phyloP scores from a whole-genome alignment of 2,797 vertebrate species.

The Diplodus puntazzo region DNA sequence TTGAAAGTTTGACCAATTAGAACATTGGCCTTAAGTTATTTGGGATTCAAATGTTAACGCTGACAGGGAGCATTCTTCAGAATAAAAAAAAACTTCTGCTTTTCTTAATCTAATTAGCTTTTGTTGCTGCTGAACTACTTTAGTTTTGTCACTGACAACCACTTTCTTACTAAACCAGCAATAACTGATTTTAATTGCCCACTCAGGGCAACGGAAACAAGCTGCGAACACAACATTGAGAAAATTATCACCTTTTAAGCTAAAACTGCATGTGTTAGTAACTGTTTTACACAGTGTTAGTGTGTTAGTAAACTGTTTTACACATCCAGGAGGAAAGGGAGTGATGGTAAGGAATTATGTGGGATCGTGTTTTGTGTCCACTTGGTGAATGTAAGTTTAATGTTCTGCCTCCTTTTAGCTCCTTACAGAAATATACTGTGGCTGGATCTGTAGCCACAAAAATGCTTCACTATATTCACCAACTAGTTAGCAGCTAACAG shows the following conservation, averaged over 20 bases:
- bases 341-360: not conserved
- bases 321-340: not conserved
- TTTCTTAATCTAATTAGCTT: not conserved
- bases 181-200: not conserved
- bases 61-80: not conserved
- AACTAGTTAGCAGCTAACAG: not conserved
- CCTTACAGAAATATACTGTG: not conserved
- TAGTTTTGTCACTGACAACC: not conserved
- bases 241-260: constrained; percentile 9
- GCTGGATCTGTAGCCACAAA: too few species aligned
- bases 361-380: not conserved
- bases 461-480: not conserved
- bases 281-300: not conserved
- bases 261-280: not conserved
- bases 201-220: constrained; percentile 2
- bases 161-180: not conserved
- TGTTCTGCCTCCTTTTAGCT: not conserved
- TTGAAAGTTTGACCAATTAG: not conserved
- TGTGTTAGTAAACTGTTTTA: not conserved
- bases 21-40: not conserved
- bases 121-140: not conserved
- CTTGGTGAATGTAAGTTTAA: not conserved
- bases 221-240: not conserved
- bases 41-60: too few species aligned
- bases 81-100: not conserved